These are phyloP conservation scores for Dermochelys coriacea DNA, from an alignment of 2,797 vertebrate species.

Conservation along the genomic window DNA sequence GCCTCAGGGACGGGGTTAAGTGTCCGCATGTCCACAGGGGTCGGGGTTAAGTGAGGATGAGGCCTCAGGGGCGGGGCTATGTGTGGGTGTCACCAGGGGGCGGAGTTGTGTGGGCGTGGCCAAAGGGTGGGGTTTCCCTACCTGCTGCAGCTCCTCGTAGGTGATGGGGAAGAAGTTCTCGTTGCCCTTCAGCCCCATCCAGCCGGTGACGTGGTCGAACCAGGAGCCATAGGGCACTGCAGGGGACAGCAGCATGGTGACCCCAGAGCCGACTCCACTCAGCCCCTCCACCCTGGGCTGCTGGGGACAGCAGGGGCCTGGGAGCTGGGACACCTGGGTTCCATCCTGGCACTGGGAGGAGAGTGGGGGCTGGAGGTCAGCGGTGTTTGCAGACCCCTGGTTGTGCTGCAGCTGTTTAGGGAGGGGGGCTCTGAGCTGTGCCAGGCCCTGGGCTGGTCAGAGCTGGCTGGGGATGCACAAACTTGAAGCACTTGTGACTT, in stretches of 20 bases:
- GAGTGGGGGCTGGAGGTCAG: too few species aligned
- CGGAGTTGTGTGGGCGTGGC: background rate
- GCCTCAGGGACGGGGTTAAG: background rate
- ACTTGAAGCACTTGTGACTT: background rate
- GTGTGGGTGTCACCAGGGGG: background rate
- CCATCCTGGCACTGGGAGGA: too few species aligned
- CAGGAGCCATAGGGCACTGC: conserved; percentile 86
- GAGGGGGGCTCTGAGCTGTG: background rate
- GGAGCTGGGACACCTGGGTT: background rate
- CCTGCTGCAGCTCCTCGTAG: conserved; percentile 78
- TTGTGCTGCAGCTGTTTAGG: background rate
- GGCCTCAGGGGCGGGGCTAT: too few species aligned
- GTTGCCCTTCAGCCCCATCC: conserved; percentile 76
- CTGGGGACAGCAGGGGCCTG: too few species aligned
- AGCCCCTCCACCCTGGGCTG: background rate
- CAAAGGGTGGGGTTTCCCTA: background rate
- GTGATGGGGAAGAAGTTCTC: conserved; percentile 82
- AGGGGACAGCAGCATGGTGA: background rate
- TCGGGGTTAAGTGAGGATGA: too few species aligned
- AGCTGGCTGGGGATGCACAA: background rate
- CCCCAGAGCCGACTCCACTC: too few species aligned
- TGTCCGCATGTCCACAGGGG: too few species aligned
- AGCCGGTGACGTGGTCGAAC: conserved; percentile 84
- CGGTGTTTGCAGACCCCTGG: background rate
- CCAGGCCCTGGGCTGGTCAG: too few species aligned